phyloP scores from a whole-genome alignment of 2,113 vertebrate species.

The Aegithalos caudatus region DNA sequence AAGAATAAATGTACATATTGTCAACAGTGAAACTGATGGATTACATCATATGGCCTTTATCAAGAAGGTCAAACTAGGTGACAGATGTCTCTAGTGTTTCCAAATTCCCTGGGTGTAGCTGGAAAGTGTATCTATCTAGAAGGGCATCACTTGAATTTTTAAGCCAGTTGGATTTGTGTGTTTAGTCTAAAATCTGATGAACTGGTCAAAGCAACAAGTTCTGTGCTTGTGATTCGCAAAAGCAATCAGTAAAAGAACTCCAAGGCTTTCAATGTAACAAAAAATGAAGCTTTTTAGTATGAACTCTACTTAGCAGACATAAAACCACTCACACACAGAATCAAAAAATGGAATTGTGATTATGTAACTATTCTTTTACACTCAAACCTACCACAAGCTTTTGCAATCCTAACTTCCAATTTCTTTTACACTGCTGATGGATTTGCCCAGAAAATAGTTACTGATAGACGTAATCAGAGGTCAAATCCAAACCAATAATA shows the following conservation, averaged over 20 bases:
- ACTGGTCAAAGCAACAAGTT: neutral
- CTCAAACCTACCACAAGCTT: neutral
- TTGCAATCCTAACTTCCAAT: neutral
- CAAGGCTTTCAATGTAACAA: neutral
- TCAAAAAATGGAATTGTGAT: neutral
- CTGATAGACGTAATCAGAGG: neutral
- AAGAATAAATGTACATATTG: neutral
- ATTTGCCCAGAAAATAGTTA: neutral
- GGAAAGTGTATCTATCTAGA: neutral
- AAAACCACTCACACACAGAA: neutral
- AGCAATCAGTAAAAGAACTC: neutral
- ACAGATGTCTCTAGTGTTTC: neutral
- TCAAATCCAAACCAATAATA: neutral
- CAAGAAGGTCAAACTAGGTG: neutral
- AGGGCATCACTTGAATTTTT: neutral
- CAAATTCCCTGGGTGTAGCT: neutral
- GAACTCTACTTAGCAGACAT: neutral
- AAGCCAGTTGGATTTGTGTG: neutral
- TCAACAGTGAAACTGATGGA: neutral
- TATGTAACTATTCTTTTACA: neutral
- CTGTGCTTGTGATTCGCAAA: neutral
- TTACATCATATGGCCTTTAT: neutral
- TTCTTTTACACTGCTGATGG: neutral
- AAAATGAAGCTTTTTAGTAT: neutral
- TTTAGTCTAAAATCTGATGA: neutral